phyloP scores from a whole-genome alignment of 2,113 vertebrate genomes.

The Maylandia zebra region DNA sequence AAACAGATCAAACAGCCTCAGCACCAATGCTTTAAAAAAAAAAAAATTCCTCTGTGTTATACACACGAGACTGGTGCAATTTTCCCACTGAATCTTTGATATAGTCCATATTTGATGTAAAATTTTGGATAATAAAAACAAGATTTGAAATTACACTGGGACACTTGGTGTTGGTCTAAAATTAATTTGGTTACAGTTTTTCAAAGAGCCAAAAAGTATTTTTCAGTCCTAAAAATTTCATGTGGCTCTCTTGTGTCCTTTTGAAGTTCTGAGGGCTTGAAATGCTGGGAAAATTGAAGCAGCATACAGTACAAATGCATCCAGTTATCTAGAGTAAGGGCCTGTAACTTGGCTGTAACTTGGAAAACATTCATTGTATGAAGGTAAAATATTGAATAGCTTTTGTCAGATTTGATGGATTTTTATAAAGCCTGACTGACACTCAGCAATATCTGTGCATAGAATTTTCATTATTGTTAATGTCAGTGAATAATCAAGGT shows the following conservation, averaged over 20 bases:
- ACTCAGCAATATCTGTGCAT: neutral
- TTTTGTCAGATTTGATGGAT: neutral
- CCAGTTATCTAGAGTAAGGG: neutral
- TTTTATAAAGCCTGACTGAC: neutral
- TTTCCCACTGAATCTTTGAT: neutral
- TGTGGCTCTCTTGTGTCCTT: neutral
- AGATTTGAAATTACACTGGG: neutral
- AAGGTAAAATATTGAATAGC: neutral
- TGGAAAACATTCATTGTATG: neutral
- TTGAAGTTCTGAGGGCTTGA: rapidly evolving
- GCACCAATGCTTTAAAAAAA: too few relatives aligned
- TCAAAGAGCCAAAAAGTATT: neutral
- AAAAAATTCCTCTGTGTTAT: neutral
- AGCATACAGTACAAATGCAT: neutral
- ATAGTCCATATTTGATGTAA: neutral
- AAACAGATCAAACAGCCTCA: neutral
- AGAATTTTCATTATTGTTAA: neutral
- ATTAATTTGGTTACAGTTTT: neutral
- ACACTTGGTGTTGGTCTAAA: neutral
- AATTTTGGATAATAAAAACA: rapidly evolving
- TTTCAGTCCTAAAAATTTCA: neutral
- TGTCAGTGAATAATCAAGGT: neutral
- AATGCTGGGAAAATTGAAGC: neutral
- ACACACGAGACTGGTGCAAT: neutral
- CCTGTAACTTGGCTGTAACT: rapidly evolving